phyloP scores from a whole-genome alignment of 2,113 vertebrate species.

The Todiramphus chloris region DNA sequence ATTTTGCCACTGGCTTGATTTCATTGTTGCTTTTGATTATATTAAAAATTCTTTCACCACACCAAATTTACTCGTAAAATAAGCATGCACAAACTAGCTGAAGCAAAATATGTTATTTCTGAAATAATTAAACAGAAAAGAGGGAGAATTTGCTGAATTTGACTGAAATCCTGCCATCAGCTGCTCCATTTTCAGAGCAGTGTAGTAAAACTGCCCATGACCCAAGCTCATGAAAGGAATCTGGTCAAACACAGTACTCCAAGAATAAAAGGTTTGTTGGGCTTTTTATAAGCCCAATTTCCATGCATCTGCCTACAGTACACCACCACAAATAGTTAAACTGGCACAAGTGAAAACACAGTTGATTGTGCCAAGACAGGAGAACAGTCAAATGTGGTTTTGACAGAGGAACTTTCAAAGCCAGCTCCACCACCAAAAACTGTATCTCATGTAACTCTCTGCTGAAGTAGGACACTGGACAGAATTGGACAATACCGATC shows the following conservation, averaged over 20 bases:
- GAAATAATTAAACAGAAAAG: background rate
- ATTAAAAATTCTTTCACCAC: background rate
- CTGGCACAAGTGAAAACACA: background rate
- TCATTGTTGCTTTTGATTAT: background rate
- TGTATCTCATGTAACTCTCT: background rate
- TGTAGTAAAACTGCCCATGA: background rate
- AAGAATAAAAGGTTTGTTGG: background rate
- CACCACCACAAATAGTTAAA: background rate
- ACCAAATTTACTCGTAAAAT: background rate
- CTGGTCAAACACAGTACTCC: background rate
- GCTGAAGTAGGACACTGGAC: background rate
- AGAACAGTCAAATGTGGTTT: background rate
- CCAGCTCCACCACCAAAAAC: background rate
- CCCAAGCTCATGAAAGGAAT: background rate
- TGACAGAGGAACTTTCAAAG: background rate
- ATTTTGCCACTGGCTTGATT: constrained; percentile 20
- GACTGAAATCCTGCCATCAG: background rate
- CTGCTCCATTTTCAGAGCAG: background rate
- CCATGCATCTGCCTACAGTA: background rate
- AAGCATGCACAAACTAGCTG: background rate
- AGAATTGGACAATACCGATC: background rate
- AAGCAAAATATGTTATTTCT: background rate
- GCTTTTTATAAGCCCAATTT: background rate
- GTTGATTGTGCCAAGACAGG: background rate
- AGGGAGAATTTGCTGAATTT: background rate